A percentile compares a stretch with the other conserved stretches of the same genome.
Conservation (phyloP, 2,797 vertebrate species). For the Darevskia nairensis region DNA sequence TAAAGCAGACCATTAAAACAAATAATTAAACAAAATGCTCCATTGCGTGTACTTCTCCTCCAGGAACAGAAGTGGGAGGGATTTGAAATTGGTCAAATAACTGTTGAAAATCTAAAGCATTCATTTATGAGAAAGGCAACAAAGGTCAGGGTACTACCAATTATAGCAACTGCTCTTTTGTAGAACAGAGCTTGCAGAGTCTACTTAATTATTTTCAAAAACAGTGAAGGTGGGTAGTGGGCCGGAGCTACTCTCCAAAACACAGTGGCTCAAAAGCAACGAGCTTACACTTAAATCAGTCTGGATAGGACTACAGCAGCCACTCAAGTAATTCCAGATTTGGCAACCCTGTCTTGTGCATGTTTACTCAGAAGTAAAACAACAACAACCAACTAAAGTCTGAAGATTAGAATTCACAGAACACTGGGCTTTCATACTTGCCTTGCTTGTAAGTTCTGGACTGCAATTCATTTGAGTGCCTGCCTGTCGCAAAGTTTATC, state of each 20-base stretch:
- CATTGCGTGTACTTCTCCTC: not conserved
- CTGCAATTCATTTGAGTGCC: not conserved
- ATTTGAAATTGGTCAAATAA: not conserved
- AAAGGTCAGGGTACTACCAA: not conserved
- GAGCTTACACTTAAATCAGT: not conserved
- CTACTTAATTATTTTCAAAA: not conserved
- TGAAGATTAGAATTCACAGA: not conserved
- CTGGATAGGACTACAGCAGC: not conserved
- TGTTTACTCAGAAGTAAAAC: not conserved
- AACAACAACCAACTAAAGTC: not conserved
- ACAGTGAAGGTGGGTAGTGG: not conserved
- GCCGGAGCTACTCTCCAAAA: not conserved
- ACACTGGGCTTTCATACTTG: not conserved
- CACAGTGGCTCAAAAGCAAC: not conserved
- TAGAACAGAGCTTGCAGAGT: not conserved
- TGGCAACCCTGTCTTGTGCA: not conserved
- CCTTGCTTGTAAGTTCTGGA: not conserved
- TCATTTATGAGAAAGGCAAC: not conserved
- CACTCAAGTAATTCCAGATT: not conserved
- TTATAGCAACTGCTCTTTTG: not conserved
- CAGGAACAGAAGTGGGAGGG: not conserved
- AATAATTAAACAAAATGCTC: not conserved
- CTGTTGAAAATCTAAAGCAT: not conserved
- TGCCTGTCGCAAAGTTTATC: not conserved
- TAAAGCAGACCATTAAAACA: slow-evolving; percentile 10